Conservation (phyloP, 2,113 vertebrate genomes). For the Noturus placidus region DNA sequence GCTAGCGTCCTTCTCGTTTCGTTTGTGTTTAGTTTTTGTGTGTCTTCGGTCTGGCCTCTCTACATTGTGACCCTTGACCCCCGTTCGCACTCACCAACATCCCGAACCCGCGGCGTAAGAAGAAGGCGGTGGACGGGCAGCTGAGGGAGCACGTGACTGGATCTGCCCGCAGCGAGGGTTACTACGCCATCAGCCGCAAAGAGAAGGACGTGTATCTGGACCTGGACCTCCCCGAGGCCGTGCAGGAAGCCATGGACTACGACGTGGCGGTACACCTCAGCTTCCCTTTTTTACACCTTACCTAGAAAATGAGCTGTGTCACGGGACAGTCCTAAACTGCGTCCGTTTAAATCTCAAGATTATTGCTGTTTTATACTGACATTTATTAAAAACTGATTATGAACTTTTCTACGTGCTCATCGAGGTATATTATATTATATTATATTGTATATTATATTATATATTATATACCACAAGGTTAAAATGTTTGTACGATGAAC, state of each 20-base stretch:
- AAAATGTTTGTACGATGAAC: no score
- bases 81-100: conserved; percentile 83
- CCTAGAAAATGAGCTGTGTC: no score
- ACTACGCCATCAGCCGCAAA: conserved; percentile 90
- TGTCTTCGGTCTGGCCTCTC: not conserved
- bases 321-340: no score
- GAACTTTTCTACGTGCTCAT: no score
- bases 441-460: no score
- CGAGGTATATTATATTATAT: no score
- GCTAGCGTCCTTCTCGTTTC: no score
- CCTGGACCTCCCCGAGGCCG: conserved; percentile 79
- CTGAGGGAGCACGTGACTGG: conserved; percentile 86
- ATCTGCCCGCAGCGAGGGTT: conserved; percentile 88
- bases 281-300: not conserved
- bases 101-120: conserved; percentile 82
- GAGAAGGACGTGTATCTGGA: conserved; percentile 91
- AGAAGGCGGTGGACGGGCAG: conserved; percentile 74
- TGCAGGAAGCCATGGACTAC: conserved; percentile 75
- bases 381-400: no score
- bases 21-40: not conserved
- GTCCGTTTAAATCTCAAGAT: no score
- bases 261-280: conserved; percentile 74
- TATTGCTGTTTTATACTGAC: no score
- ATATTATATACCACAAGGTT: no score
- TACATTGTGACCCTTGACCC: conserved; percentile 72